These are phyloP conservation scores for Leptoteleia sp. DNA, from an alignment of 1,140 invertebrate species.

Conservation along the genomic window DNA sequence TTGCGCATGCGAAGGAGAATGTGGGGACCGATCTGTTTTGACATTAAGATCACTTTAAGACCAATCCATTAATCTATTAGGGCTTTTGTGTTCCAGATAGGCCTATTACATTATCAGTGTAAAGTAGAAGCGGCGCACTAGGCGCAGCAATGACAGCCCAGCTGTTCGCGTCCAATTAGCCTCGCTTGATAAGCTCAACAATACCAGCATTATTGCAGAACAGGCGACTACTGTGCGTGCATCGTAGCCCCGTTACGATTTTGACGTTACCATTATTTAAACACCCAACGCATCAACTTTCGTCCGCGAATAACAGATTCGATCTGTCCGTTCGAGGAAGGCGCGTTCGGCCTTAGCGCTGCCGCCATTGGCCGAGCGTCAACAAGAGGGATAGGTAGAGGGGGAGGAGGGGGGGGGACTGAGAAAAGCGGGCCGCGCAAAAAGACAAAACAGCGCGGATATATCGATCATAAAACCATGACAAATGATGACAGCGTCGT, in stretches of 20 bases:
- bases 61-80: constrained; percentile 79
- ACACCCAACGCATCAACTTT: constrained; percentile 48
- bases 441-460: background rate
- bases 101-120: constrained; percentile 80
- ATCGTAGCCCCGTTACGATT: constrained; percentile 72
- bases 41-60: constrained; percentile 75
- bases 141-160: constrained; percentile 71
- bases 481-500: constrained; percentile 27
- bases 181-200: constrained; percentile 81
- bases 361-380: too few relatives aligned
- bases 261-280: constrained; percentile 75
- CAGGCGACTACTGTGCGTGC: constrained; percentile 74
- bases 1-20: constrained; percentile 11
- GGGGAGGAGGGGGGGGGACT: too few relatives aligned
- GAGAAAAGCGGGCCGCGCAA: background rate
- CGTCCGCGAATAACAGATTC: constrained; percentile 53
- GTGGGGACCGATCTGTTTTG: constrained; percentile 73
- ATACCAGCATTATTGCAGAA: constrained; percentile 80
- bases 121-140: constrained; percentile 73
- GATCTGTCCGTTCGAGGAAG: constrained; percentile 51
- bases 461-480: constrained; percentile 53
- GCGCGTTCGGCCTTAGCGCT: constrained; percentile 17
- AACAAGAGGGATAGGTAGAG: too few relatives aligned
- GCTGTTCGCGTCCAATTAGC: constrained; percentile 81
- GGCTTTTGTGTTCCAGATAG: constrained; percentile 78